Percentiles rank a stretch among this genome's conserved stretches.
Evolutionary conservation across 2,797 vertebrate species (phyloP).

Genomic region (Gorsachius magnificus): DNA sequence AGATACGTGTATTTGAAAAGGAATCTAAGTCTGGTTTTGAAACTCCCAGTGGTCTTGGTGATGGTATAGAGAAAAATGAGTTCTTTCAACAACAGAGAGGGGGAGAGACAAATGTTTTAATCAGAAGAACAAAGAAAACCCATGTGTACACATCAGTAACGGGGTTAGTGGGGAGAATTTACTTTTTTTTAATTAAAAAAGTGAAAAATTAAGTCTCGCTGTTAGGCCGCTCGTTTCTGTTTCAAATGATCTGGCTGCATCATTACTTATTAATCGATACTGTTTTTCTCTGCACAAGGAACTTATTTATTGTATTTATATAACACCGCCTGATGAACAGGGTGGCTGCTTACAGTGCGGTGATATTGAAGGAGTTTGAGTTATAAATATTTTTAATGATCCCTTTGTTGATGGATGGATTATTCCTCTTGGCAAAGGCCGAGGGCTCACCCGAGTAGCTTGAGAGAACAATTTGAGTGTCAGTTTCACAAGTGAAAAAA

Average conservation of each 20-base stretch:
- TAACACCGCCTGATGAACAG: not conserved
- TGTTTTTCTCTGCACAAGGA: not conserved
- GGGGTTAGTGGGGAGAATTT: not conserved
- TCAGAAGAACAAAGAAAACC: conserved; percentile 18
- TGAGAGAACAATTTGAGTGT: conserved; percentile 78
- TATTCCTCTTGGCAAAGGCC: not conserved
- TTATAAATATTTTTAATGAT: conserved; percentile 29
- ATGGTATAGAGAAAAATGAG: not conserved
- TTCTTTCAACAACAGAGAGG: conserved; percentile 1
- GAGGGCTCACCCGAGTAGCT: not conserved
- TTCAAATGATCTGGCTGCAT: conserved; percentile 5
- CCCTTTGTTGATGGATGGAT: conserved; percentile 13
- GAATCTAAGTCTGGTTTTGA: not conserved
- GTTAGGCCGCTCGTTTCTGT: conserved; percentile 21
- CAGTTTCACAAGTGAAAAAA: conserved; percentile 86
- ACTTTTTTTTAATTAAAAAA: conserved; percentile 59
- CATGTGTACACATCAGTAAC: not conserved
- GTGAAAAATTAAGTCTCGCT: conserved; percentile 29
- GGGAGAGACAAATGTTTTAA: conserved; percentile 58
- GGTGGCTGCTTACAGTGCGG: not conserved
- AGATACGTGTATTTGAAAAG: not conserved
- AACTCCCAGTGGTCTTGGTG: not conserved
- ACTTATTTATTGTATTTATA: conserved; percentile 45
- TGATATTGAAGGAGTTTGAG: not conserved
- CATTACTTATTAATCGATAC: conserved; percentile 45